Evolutionary conservation across 2,888 invertebrate species (phyloP), one percentile per base, ranked within the genome.

Genomic region (Biston stratarius): DNA sequence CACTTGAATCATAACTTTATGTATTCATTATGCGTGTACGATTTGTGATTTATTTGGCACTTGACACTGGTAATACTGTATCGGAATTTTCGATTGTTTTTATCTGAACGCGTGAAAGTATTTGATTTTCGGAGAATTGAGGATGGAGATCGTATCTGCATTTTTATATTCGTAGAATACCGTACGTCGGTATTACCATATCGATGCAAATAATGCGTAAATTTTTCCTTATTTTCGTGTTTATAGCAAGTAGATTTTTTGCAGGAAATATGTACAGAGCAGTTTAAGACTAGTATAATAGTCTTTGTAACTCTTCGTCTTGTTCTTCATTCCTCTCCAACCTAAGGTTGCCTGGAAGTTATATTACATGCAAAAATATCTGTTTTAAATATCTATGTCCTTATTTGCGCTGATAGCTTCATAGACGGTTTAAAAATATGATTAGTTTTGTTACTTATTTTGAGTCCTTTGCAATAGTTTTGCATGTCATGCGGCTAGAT

Each of bases 1-100:
- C 70, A 70, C 71, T 72, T 67, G 74, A 72, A 72, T 74, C 73
- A 71, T 78, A 75, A 78, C 74, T 73, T 68, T 60, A 61, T 68
- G 58, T 76, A 78, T 77, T 76, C 75, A 74, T 77, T 74, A 73
- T 61, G 73, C 70, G 70, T 67, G 55, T 66, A 70, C 75, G 76
- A 77, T 77, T 78, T 78, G 71, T 77, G 78, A 77, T 78, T 80
- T 78, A 80, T 73, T 66, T 56, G 71, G 71, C 77, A 74, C 74
- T 81, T 76, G 80, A 80, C 63, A 80, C 76, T 75, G 70, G 73
- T 69, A 73, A 69, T 70, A 74, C 70, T 60, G 69, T 61, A 63
- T 61, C 60, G 71, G 77, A 74, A 78, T 78, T 75, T 72, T 70
- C 72, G 66, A 74, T 74, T 77, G 75, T 77, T 73, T 74, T 75